Evolutionary conservation across 2,113 vertebrate genomes (phyloP), one percentile per base, ranked within the genome.

Genomic region (Columba janthina): DNA sequence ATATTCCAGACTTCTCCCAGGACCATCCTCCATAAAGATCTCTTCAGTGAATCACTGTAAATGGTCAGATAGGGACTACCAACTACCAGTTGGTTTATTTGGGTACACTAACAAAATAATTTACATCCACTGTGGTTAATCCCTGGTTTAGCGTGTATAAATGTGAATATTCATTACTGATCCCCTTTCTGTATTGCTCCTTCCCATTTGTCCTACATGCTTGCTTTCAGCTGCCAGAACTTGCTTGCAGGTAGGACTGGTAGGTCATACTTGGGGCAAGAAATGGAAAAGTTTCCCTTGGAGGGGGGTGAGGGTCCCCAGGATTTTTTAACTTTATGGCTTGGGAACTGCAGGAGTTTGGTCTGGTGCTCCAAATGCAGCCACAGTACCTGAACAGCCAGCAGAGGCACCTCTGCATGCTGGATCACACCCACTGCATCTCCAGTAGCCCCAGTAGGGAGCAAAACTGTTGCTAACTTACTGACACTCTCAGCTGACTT

Each of bases 271-370:
- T 4, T 64, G 20, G 40, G n/a, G 13, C 20, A 82, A 88, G 53
- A 65, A 28, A 31, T 9, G 6, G 19, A 57, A 58, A 57, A 34
- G 2, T 44, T 72, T 57, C 54, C 31, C 24, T 69, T 76, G 40
- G 18, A 79, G 31, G 5, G 0, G 4, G 4, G 2, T 31, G 36
- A 48, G 10, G 4, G 2, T 60, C 4, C 6, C 6, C 3, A 42
- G 0, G 6, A 69, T 85, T 60, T 48, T 67, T 42, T 20, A 34
- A 2, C 11, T 48, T 38, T 28, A 48, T 51, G 34, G 22, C 25
- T 54, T 58, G 36, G 31, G 28, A 78, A 19, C 5, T 19, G 14
- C 4, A 5, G 32, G 11, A 10, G 7, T 81, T 81, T 78, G 8
- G 8, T 64, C 48, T 51, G 44, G 38, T 48, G 22, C 32, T 93